Evolutionary conservation across 1,140 invertebrate genomes (phyloP).

Genomic region (Chironomus tepperi): DNA sequence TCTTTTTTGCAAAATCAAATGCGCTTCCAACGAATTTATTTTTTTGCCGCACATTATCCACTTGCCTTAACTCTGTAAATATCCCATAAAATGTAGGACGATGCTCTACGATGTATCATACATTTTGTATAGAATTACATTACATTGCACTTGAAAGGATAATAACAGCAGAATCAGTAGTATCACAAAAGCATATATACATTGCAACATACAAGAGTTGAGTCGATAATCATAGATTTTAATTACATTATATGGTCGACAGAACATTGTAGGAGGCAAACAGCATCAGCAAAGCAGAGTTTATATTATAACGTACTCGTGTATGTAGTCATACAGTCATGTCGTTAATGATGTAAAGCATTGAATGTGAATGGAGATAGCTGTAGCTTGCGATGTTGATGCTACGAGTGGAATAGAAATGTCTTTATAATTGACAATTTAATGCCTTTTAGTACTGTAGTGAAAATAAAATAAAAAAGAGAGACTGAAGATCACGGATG

Average conservation of each 20-base stretch:
- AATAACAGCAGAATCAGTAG: neutral
- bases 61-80: too few relatives aligned
- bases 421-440: conserved; percentile 14
- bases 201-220: too few relatives aligned
- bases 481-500: neutral
- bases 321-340: neutral
- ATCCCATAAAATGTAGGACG: too few relatives aligned
- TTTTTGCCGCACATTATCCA: too few relatives aligned
- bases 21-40: too few relatives aligned
- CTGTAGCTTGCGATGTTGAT: neutral
- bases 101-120: neutral
- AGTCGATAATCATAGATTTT: conserved; percentile 14
- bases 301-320: neutral
- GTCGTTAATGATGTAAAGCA: neutral
- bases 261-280: neutral
- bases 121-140: neutral
- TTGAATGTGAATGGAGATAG: neutral
- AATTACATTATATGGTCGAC: conserved; percentile 12
- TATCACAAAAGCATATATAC: too few relatives aligned
- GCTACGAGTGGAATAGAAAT: neutral
- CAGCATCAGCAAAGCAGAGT: neutral
- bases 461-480: neutral
- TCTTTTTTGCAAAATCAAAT: too few relatives aligned
- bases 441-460: neutral
- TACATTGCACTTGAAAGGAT: neutral